Conservation (phyloP, 2,888 invertebrate species). For the Drosophila differens region DNA sequence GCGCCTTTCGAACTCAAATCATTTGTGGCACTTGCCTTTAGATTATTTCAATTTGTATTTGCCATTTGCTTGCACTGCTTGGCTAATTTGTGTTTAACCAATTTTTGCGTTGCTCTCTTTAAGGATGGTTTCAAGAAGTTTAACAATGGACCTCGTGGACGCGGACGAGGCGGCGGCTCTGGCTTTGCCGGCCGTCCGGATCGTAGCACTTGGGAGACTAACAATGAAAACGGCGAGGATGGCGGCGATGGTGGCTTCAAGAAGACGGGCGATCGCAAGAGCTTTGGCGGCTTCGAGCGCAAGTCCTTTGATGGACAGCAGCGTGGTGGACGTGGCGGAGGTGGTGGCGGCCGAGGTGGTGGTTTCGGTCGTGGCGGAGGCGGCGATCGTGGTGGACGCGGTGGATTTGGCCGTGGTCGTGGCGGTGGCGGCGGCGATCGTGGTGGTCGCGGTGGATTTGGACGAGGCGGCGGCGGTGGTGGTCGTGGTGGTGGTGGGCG, state of each 20-base stretch:
- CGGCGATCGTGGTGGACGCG: constrained; percentile 57
- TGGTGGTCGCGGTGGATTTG: constrained; percentile 40
- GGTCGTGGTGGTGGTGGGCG: constrained; percentile 82
- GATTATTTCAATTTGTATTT: constrained; percentile 19
- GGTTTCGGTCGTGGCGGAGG: constrained; percentile 83
- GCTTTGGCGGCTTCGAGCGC: constrained; percentile 83
- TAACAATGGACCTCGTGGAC: constrained; percentile 57
- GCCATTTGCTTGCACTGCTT: constrained; percentile 44
- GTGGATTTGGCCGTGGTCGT: constrained; percentile 66
- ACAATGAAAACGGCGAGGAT: constrained; percentile 62
- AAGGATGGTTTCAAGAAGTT: constrained; percentile 79
- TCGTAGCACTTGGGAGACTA: constrained; percentile 84
- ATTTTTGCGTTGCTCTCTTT: constrained; percentile 42
- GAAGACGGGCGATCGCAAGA: constrained; percentile 82
- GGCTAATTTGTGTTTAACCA: constrained; percentile 85
- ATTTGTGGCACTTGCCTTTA: constrained; percentile 77
- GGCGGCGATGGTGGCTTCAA: constrained; percentile 78
- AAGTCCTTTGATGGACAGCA: constrained; percentile 80
- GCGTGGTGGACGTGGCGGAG: constrained; percentile 77
- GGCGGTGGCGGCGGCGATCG: constrained; percentile 78
- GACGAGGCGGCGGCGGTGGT: constrained; percentile 67
- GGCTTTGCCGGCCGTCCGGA: constrained; percentile 73
- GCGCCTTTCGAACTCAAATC: constrained; percentile 61
- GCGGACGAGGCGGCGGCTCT: constrained; percentile 79
- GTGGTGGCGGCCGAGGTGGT: constrained; percentile 55